Base-by-base conservation (phyloP, 1,140 invertebrate species). In the Listronotus oregonensis region DNA sequence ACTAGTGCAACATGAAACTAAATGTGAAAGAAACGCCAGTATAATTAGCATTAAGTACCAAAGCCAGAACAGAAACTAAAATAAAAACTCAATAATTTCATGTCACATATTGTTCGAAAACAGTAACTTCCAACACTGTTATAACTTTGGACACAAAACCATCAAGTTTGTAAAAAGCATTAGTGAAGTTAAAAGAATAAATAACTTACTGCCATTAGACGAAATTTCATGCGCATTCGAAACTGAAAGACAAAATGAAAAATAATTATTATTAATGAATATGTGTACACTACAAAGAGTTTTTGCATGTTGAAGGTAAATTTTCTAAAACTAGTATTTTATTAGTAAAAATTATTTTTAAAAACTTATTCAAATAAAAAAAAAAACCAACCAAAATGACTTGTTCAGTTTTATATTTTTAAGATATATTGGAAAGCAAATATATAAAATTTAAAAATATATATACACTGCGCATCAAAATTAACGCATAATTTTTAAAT, bases 181-280 rank as follows among this genome's bases (percentile, higher is more conserved):
- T 66, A 60, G 61, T 62, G 64, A 67, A 68, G 57, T 64, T 70
- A 51, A 56, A 67, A 65, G 51, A 60, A 63, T 57, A 66, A 69
- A 55, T 57, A 67, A 74, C 73, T 74, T 73, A 74, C 71, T 70
- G 66, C 67, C 52, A 74, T 68, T 73, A 64, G 71, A 46, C 52
- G 72, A 69, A 67, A 72, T 68, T 61, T 74, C 70, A 66, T 72
- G 64, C 65, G 71, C 59, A 66, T 72, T 74, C 66, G 68, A 70
- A 72, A 72, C 71, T 74, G 72, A 52, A 74, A 66, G 58, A 61
- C 15, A 60, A 66, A 74, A 72, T 60, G 66, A 57, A 58, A 74
- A 71, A 65, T 52, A 71, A 66, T 58, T 61, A 69, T 68, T 68
- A 72, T 67, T 65, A 55, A 18, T 46, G 42, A 49, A 67, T 56